Evolutionary conservation across 2,888 invertebrate genomes (phyloP).

Genomic region (Dynastes hyllus): DNA sequence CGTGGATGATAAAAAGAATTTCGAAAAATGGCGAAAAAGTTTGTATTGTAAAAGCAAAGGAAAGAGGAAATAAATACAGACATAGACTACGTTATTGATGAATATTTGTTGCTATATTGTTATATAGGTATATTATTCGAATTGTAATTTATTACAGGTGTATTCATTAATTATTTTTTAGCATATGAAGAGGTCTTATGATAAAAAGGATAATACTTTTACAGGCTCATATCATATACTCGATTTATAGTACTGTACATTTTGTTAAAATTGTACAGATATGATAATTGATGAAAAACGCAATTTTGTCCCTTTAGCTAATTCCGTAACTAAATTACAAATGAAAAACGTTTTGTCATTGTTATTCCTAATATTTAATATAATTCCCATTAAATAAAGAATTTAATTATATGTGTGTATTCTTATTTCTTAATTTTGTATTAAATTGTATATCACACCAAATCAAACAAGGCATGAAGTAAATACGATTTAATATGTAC

Average conservation of each 20-base stretch:
- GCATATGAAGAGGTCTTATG: constrained; percentile 58
- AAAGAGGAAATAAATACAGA: constrained; percentile 13
- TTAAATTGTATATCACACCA: too few relatives aligned
- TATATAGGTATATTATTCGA: constrained; percentile 61
- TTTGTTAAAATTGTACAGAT: constrained; percentile 52
- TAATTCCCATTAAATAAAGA: constrained; percentile 61
- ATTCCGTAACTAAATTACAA: constrained; percentile 57
- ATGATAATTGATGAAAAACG: constrained; percentile 50
- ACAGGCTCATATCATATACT: constrained; percentile 59
- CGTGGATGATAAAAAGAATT: not conserved
- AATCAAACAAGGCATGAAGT: too few relatives aligned
- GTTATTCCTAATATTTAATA: constrained; percentile 62
- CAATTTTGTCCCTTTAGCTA: constrained; percentile 59
- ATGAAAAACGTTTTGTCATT: constrained; percentile 58
- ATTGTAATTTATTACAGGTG: constrained; percentile 57
- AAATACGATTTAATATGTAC: too few relatives aligned
- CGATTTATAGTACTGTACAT: constrained; percentile 52
- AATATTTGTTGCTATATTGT: constrained; percentile 69
- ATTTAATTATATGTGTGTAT: constrained; percentile 56
- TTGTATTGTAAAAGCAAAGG: not conserved
- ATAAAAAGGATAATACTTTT: constrained; percentile 56
- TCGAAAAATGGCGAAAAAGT: constrained; percentile 1
- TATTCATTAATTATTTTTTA: constrained; percentile 61
- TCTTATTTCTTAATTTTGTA: not conserved
- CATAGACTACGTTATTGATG: constrained; percentile 51